phyloP scores from a whole-genome alignment of 2,113 vertebrate genomes.

The Phylloscopus trochiloides region DNA sequence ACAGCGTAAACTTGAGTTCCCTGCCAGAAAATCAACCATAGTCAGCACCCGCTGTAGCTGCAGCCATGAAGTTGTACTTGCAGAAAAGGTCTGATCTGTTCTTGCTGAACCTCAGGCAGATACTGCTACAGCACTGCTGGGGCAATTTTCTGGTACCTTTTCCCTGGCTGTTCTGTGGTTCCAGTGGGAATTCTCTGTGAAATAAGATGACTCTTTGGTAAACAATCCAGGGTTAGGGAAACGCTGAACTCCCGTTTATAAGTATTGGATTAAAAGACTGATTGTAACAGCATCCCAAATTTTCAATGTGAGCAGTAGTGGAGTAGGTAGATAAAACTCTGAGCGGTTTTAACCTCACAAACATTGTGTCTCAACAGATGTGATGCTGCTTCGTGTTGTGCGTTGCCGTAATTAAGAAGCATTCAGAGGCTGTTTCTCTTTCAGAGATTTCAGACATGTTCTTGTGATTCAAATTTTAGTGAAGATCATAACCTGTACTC shows the following conservation, averaged over 20 bases:
- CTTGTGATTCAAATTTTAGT: constrained; percentile 47
- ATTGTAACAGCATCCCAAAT: neutral
- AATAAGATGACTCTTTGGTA: neutral
- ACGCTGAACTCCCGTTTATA: neutral
- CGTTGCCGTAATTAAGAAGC: neutral
- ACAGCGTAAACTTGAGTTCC: neutral
- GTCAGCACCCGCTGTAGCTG: neutral
- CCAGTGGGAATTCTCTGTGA: neutral
- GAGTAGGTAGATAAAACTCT: neutral
- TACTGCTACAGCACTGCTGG: neutral
- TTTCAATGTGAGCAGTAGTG: neutral
- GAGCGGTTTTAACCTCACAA: neutral
- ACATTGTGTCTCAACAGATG: neutral
- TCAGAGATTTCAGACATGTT: constrained; percentile 14
- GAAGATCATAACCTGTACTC: constrained; percentile 55
- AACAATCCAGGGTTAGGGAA: neutral
- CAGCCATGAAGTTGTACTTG: neutral
- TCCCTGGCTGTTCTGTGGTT: neutral
- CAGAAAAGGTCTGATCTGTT: neutral
- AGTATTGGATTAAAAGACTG: neutral
- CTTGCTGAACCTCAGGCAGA: neutral
- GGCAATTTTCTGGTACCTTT: neutral
- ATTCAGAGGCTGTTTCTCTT: constrained; percentile 1
- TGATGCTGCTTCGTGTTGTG: neutral
- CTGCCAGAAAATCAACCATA: neutral